phyloP scores from a whole-genome alignment of 2,888 invertebrate species.

The Megastigmus dorsalis region DNA sequence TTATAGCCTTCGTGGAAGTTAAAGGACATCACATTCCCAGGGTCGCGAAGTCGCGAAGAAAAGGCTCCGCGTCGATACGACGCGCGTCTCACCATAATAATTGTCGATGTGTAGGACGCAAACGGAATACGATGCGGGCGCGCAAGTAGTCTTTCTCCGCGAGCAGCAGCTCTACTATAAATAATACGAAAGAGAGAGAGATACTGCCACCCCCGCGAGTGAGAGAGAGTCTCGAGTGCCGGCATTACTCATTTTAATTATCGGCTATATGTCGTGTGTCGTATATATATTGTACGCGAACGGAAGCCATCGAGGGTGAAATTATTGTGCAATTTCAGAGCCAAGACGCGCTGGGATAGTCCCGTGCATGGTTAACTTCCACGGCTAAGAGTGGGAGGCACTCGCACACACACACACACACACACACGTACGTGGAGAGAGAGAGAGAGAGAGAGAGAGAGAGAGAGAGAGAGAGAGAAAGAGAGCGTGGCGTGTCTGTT shows the following conservation, averaged over 20 bases:
- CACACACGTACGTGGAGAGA: neutral
- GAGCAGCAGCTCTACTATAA: neutral
- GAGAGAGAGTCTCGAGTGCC: no score
- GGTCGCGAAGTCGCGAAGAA: no score
- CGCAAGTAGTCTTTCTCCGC: neutral
- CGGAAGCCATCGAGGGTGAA: constrained; percentile 33
- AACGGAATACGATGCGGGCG: constrained; percentile 1
- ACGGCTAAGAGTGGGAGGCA: neutral
- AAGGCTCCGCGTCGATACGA: no score
- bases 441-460: no score
- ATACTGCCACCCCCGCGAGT: neutral
- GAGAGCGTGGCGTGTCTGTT: neutral
- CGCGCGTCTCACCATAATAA: no score
- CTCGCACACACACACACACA: neutral
- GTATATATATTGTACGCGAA: no score
- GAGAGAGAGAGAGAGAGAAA: neutral
- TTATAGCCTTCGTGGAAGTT: neutral
- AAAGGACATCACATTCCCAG: no score
- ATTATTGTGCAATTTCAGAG: constrained; percentile 34
- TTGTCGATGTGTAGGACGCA: constrained; percentile 1
- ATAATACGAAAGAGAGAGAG: no score
- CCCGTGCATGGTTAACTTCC: neutral
- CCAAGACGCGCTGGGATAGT: neutral
- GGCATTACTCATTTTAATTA: constrained; percentile 46
- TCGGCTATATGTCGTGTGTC: constrained; percentile 11